Evolutionary conservation across 2,888 invertebrate genomes (phyloP).

Genomic region (Yponomeuta cagnagella): DNA sequence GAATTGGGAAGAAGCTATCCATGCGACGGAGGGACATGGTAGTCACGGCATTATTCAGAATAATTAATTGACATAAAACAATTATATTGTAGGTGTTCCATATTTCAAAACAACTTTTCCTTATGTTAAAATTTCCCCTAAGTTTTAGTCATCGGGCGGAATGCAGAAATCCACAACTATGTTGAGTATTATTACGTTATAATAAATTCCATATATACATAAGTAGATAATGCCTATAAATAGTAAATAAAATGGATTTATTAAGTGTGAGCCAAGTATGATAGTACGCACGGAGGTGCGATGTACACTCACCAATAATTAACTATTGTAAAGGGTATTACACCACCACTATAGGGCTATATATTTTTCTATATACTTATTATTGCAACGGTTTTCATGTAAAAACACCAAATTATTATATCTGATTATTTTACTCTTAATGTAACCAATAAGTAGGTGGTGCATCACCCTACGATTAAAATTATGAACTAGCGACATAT

Average conservation of each 20-base stretch:
- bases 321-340: constrained; percentile 19
- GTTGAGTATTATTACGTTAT: constrained; percentile 66
- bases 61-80: background rate
- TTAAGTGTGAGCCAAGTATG: constrained; percentile 54
- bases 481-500: constrained; percentile 65
- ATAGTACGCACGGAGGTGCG: constrained; percentile 41
- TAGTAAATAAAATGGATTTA: constrained; percentile 61
- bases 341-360: constrained; percentile 7
- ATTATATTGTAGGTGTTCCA: constrained; percentile 4
- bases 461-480: constrained; percentile 31
- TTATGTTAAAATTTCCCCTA: constrained; percentile 62
- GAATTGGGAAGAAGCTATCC: constrained; percentile 59
- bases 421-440: constrained; percentile 9
- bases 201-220: constrained; percentile 66
- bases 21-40: constrained; percentile 35
- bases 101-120: constrained; percentile 40
- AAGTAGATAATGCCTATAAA: constrained; percentile 64
- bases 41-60: constrained; percentile 6
- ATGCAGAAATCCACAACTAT: constrained; percentile 77
- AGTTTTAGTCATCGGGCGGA: constrained; percentile 76
- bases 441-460: constrained; percentile 2
- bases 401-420: constrained; percentile 5
- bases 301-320: constrained; percentile 46
- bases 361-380: background rate
- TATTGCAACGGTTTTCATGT: constrained; percentile 2